These are phyloP conservation scores for Diphyllodes magnificus DNA, from an alignment of 2,113 vertebrate species.

Conservation along the genomic window DNA sequence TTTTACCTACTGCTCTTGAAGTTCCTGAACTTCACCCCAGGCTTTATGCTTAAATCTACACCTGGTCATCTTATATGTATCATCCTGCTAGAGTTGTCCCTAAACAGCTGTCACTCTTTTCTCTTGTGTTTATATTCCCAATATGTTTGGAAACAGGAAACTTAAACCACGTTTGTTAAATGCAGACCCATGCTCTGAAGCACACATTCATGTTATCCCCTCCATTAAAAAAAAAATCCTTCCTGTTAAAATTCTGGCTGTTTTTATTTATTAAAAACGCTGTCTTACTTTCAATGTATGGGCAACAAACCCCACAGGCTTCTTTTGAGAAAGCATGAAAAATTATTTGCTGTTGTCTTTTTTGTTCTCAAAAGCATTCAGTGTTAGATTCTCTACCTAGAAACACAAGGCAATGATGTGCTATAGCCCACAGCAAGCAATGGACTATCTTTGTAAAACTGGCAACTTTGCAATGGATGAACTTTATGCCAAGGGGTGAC, in stretches of 20 bases:
- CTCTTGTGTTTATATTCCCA: not conserved
- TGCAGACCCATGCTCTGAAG: not conserved
- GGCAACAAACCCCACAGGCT: not conserved
- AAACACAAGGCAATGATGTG: not conserved
- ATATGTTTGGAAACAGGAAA: not conserved
- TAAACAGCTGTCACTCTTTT: not conserved
- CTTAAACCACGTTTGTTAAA: not conserved
- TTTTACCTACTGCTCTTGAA: not conserved
- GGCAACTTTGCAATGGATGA: fast-evolving
- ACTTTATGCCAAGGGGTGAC: not conserved
- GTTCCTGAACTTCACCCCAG: not conserved
- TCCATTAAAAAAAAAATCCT: not conserved
- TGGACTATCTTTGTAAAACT: not conserved
- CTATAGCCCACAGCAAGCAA: not conserved
- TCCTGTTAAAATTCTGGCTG: not conserved
- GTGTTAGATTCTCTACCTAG: not conserved
- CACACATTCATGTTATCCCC: not conserved
- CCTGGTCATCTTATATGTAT: not conserved
- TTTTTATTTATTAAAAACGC: not conserved
- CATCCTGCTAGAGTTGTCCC: not conserved
- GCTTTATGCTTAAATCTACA: not conserved
- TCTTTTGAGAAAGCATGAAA: not conserved
- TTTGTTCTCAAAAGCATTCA: not conserved
- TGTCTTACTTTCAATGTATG: not conserved
- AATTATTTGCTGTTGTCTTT: not conserved